Evolutionary conservation across 2,888 invertebrate genomes (phyloP).

Genomic region (Leptodirus hochenwartii): DNA sequence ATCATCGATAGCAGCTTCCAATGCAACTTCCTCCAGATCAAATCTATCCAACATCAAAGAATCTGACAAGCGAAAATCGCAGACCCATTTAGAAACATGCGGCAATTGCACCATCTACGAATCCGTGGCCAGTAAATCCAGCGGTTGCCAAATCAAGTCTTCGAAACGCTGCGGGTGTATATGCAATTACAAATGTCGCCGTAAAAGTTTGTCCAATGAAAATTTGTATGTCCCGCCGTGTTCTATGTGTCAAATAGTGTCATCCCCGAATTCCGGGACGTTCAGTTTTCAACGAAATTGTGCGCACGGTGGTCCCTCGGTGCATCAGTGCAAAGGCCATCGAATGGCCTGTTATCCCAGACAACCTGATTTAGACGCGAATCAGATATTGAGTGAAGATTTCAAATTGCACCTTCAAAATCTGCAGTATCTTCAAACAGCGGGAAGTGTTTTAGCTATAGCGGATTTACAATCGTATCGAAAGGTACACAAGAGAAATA

Average conservation of each 20-base stretch:
- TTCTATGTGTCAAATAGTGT: conserved; percentile 27
- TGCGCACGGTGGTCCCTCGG: neutral
- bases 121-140: conserved; percentile 19
- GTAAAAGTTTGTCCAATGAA: conserved; percentile 42
- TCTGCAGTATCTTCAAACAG: conserved; percentile 53
- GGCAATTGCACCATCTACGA: conserved; percentile 26
- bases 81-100: conserved; percentile 20
- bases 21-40: too few relatives aligned
- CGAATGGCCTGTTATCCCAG: conserved; percentile 22
- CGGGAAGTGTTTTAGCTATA: conserved; percentile 42
- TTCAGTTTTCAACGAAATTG: neutral
- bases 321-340: conserved; percentile 9
- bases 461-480: conserved; percentile 34
- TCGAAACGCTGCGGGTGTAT: conserved; percentile 20
- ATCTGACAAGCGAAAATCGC: conserved; percentile 17
- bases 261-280: too few relatives aligned
- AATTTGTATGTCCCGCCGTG: conserved; percentile 33
- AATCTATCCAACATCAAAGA: conserved; percentile 9
- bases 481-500: too few relatives aligned
- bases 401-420: conserved; percentile 53
- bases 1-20: too few relatives aligned
- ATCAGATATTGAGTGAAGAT: conserved; percentile 49
- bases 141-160: conserved; percentile 15
- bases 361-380: conserved; percentile 34
- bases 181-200: conserved; percentile 18